Evolutionary conservation across 2,113 vertebrate species (phyloP).

Genomic region (Fregetta grallaria): DNA sequence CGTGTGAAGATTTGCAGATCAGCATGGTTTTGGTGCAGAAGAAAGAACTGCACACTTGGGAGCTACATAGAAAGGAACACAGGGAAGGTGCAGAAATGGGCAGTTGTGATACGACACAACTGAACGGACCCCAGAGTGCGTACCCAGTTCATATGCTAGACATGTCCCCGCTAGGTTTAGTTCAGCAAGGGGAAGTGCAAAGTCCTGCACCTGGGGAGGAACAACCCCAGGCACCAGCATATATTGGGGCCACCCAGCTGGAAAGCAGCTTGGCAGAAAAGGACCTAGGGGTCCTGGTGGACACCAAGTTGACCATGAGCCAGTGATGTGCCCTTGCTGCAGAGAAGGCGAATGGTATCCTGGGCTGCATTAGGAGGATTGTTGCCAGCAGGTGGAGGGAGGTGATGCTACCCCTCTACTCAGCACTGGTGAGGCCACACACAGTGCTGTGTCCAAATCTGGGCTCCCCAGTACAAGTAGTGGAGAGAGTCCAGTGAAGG

Average conservation of each 20-base stretch:
- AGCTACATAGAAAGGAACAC: not conserved
- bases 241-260: not conserved
- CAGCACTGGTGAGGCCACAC: fast-evolving
- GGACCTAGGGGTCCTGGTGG: not conserved
- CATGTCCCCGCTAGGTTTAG: not conserved
- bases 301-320: not conserved
- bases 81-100: not conserved
- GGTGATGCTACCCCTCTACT: not conserved
- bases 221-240: not conserved
- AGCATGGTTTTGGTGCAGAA: not conserved
- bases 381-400: not conserved
- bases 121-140: not conserved
- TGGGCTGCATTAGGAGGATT: not conserved
- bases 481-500: not conserved
- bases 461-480: not conserved
- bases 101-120: not conserved
- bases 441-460: not conserved
- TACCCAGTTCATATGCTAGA: not conserved
- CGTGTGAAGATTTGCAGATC: not conserved
- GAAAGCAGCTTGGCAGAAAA: not conserved
- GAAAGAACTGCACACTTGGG: not conserved
- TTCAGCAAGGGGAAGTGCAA: not conserved
- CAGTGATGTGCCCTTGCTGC: not conserved
- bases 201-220: not conserved
- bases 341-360: not conserved